These are phyloP conservation scores for Adelosebastes latens DNA, from an alignment of 2,797 vertebrate species.

Conservation along the genomic window DNA sequence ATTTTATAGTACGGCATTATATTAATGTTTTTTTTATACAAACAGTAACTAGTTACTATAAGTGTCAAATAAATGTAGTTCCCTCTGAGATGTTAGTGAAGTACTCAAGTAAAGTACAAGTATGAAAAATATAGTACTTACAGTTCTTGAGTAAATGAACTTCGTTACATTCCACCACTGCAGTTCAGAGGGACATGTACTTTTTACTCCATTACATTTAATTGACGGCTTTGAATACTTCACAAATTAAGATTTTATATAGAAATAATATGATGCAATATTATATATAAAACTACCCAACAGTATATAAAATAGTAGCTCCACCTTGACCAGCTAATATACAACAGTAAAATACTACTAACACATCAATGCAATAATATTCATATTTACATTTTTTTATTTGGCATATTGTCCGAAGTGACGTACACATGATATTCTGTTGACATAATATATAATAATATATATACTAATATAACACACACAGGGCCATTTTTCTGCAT, in stretches of 20 bases:
- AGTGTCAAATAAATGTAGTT: neutral
- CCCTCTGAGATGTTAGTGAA: neutral
- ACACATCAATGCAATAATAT: neutral
- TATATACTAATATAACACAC: neutral
- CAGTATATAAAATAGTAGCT: neutral
- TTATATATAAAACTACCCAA: neutral
- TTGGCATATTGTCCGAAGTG: neutral
- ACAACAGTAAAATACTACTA: neutral
- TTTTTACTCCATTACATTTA: neutral
- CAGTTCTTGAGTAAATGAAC: no score
- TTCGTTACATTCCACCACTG: neutral
- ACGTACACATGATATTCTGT: neutral
- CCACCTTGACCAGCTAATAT: neutral
- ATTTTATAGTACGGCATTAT: neutral
- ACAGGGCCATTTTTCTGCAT: neutral
- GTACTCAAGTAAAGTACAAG: no score
- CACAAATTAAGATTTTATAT: no score
- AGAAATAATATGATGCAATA: accelerated
- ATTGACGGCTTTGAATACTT: no score
- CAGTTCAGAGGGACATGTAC: neutral
- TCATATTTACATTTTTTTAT: neutral
- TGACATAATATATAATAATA: neutral
- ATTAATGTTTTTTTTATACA: neutral
- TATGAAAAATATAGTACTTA: no score
- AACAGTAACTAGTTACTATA: neutral